Conservation (phyloP, 2,888 invertebrate genomes). For the Drosophila meridionalis region DNA sequence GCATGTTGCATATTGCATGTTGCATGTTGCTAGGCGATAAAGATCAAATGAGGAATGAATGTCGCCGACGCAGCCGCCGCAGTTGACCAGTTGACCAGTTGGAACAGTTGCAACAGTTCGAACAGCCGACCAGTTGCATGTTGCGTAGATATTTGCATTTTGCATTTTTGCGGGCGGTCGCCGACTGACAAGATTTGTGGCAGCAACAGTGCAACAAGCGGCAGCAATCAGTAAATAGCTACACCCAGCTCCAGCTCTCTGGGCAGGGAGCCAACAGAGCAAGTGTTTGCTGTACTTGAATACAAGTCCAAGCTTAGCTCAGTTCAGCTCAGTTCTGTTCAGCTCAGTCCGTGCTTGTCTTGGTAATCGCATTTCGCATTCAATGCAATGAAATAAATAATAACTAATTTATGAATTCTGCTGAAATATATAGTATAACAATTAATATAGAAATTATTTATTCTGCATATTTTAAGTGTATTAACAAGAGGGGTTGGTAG, state of each 20-base stretch:
- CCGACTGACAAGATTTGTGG: constrained; percentile 70
- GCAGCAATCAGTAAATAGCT: constrained; percentile 50
- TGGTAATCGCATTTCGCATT: constrained; percentile 11
- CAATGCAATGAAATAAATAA: not conserved
- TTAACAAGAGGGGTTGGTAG: no score
- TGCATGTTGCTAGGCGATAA: constrained; percentile 79
- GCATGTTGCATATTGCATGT: constrained; percentile 44
- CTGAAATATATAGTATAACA: not conserved
- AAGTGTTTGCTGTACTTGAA: constrained; percentile 44
- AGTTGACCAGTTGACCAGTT: constrained; percentile 48
- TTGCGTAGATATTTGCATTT: constrained; percentile 77
- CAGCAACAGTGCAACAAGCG: constrained; percentile 45
- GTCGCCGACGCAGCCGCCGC: constrained; percentile 70
- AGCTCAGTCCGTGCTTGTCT: not conserved
- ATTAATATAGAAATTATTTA: not conserved
- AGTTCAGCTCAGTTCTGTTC: not conserved
- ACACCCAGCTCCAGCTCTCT: constrained; percentile 5
- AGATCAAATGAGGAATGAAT: constrained; percentile 81
- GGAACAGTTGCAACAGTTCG: constrained; percentile 38
- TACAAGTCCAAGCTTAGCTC: not conserved
- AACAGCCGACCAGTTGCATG: constrained; percentile 56
- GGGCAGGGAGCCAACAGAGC: constrained; percentile 10
- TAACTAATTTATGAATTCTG: not conserved
- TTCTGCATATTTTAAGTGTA: no score
- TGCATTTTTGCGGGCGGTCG: constrained; percentile 68